A percentile compares a stretch with the other conserved stretches of the same genome.
Evolutionary conservation across 2,113 vertebrate species (phyloP).

Genomic region (Pardalotus punctatus): DNA sequence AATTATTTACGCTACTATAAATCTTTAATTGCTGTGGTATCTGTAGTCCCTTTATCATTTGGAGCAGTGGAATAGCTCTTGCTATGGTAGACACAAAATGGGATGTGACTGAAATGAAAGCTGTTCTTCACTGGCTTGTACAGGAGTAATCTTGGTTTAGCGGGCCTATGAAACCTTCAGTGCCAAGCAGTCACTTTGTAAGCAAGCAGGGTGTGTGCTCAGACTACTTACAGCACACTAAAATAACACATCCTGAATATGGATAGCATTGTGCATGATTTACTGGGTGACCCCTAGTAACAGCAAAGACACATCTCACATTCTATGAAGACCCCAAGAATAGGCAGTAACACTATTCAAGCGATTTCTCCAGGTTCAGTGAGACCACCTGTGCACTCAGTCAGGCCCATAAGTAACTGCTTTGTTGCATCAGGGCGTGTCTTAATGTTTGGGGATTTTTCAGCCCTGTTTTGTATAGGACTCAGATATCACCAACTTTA

Average conservation of each 20-base stretch:
- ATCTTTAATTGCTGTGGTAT: constrained; percentile 1
- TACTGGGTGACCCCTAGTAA: not conserved
- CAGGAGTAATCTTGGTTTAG: not conserved
- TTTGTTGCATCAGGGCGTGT: not conserved
- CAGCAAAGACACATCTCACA: not conserved
- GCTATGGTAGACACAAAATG: not conserved
- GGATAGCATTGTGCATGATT: not conserved
- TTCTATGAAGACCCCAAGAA: not conserved
- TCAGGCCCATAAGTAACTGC: not conserved
- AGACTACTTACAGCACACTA: not conserved
- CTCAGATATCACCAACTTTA: not conserved
- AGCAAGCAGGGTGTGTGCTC: not conserved
- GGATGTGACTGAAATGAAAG: not conserved
- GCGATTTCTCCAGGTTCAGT: not conserved
- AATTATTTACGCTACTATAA: constrained; percentile 43
- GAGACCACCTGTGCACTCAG: not conserved
- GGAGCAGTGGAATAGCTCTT: not conserved
- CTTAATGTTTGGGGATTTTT: not conserved
- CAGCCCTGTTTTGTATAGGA: not conserved
- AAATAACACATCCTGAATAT: not conserved
- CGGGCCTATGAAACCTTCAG: not conserved
- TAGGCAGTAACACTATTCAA: not conserved
- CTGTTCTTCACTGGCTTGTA: not conserved
- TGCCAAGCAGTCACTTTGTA: not conserved
- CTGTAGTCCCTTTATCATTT: not conserved